Base-by-base conservation (phyloP, 2,113 vertebrate species). In the Zosterops lateralis region DNA sequence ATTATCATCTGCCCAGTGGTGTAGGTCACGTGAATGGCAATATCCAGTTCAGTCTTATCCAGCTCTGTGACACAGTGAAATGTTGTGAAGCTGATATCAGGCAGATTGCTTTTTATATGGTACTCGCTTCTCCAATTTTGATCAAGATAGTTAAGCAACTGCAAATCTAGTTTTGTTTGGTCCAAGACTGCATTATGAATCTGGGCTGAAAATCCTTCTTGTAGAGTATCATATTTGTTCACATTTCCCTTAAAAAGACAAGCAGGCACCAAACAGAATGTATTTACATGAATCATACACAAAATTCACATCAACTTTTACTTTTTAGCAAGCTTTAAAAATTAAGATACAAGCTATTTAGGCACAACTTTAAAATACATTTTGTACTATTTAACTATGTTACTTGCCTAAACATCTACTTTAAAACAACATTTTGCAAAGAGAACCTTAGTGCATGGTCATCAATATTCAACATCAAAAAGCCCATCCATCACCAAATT, bases 41-140 rank as follows among this genome's bases (percentile, higher is more conserved):
- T 99, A 93, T 99, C 99, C 80, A 99, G 95, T 81, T 99, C 98
- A 25, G 97, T 96, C 75, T 96, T 98, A 90, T 98, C 98, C 62
- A 98, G 66, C 54, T 97, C 98, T 7, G 95, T 97, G 60, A 97
- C 79, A 81, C 98, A 98, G 75, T 91, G 97, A 95, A 99, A 99
- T 10, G 96, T 98, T n/a, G 98, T 98, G 95, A 99, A 99, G 97
- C 97, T 97, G 97, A 99, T 99, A 61, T 99, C 99, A 2, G 98
- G 98, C 45, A 98, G 98, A 70, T 98, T 97, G 85, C 97, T 97
- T 71, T 86, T 97, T 88, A 99, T 95, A 44, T 96, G 95, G 96
- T 99, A 99, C 57, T 98, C 97, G 82, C 98, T 97, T 87, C 97
- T 97, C 99, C 99, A 99, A 70, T 99, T 98, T 95, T 99, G 98